Evolutionary conservation across 2,888 invertebrate species (phyloP).

Genomic region (Terebella lapidaria): DNA sequence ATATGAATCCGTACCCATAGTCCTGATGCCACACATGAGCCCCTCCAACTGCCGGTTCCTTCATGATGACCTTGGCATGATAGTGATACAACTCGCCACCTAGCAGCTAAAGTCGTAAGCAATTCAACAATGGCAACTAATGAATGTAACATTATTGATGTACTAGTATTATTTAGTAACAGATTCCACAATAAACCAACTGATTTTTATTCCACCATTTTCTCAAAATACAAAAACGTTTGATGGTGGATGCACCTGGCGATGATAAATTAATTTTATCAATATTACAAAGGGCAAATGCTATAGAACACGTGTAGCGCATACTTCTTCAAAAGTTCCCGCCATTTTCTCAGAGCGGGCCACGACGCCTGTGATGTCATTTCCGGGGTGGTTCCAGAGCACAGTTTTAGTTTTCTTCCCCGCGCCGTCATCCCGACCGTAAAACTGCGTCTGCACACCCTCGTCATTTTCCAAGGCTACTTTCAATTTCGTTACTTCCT

Average conservation of each 20-base stretch:
- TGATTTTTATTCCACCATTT: no score
- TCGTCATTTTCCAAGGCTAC: constrained; percentile 27
- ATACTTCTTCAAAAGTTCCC: constrained; percentile 39
- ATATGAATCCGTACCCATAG: constrained; percentile 17
- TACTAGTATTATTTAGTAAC: no score
- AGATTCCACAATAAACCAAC: no score
- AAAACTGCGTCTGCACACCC: constrained; percentile 8
- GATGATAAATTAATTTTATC: no score
- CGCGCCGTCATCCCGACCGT: constrained; percentile 23
- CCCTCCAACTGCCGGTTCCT: constrained; percentile 19
- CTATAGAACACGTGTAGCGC: no score
- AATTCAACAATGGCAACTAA: not conserved
- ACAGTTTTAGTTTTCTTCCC: constrained; percentile 27
- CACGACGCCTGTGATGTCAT: constrained; percentile 44
- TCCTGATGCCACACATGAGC: constrained; percentile 22
- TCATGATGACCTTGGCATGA: constrained; percentile 23
- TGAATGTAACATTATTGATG: not conserved
- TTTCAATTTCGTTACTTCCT: constrained; percentile 27
- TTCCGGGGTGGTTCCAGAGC: constrained; percentile 44
- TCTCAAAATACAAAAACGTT: no score
- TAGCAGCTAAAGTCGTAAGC: constrained; percentile 12
- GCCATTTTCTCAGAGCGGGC: constrained; percentile 42
- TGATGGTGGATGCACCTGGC: no score
- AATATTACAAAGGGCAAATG: no score
- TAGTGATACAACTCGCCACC: constrained; percentile 23